Evolutionary conservation across 2,797 vertebrate genomes (phyloP), one percentile per base, ranked within the genome.

Genomic region (Octomys mimax): DNA sequence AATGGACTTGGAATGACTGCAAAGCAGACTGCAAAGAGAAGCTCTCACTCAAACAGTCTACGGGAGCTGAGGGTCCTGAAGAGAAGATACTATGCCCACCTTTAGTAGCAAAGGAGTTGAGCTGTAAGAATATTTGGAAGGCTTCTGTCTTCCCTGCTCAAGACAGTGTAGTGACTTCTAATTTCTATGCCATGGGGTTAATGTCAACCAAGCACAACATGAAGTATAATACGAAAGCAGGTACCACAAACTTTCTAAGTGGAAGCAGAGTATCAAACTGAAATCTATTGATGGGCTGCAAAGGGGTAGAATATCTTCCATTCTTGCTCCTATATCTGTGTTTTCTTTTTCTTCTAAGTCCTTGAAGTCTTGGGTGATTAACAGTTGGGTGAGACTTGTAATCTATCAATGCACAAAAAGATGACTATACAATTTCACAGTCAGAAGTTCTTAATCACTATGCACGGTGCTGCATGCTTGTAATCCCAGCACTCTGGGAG

Each of bases 241-340:
- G 2, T 21, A 36, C 26, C 49, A 59, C 24, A 85, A 54, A 52
- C 24, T 70, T 49, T 42, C n/a, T 86, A 52, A 49, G 26, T 10
- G 6, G 28, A 88, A 89, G n/a, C n/a, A 66, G 33, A 97, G 87
- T n/a, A 54, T 52, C 39, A 87, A 89, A 52, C 9, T 75, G 54
- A 89, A 95, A 64, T 9, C 28, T 59, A 21, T 3, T 24, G 28
- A n/a, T 62, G 24, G 36, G 7, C 36, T 36, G 16, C 77, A 79
- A 62, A 89, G 52, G 94, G 93, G 79, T 14, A 1, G 13, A n/a
- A 21, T 73, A 77, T 52, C 52, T 82, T 95, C 6, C 33, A 28
- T 80, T 78, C 62, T 82, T 95, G 46, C 9, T 91, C 89, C 85
- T 62, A 6, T 22, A 61, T 77, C 16, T 49, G 57, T 57, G 5